Evolutionary conservation across 1,140 invertebrate species (phyloP).

Genomic region (Drosophila erecta): DNA sequence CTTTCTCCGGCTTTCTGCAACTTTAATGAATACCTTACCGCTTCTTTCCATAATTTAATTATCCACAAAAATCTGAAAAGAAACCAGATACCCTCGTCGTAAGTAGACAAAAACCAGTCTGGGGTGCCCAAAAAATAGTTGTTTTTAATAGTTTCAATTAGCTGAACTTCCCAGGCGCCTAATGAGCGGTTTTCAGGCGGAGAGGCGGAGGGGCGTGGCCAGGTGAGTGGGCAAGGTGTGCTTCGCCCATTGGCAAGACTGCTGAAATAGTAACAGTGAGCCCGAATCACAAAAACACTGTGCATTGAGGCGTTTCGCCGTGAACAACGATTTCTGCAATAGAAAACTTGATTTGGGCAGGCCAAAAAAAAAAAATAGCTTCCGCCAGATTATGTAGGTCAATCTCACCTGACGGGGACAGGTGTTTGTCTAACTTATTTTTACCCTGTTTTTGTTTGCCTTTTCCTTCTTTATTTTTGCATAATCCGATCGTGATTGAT

Average conservation of each 20-base stretch:
- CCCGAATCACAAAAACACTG: slow-evolving; percentile 13
- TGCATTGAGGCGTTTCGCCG: slow-evolving; percentile 51
- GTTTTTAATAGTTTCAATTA: slow-evolving; percentile 54
- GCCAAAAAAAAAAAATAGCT: slow-evolving; percentile 30
- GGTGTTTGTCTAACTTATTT: slow-evolving; percentile 46
- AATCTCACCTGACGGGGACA: slow-evolving; percentile 41
- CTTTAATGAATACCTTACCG: slow-evolving; percentile 5
- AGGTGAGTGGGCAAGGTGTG: slow-evolving; percentile 42
- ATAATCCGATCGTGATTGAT: slow-evolving; percentile 60
- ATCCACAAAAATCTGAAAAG: slow-evolving; percentile 6
- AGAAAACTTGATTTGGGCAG: slow-evolving; percentile 40
- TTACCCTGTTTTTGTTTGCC: slow-evolving; percentile 15
- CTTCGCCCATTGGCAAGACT: slow-evolving; percentile 48
- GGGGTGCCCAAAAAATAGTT: background rate
- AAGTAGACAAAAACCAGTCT: slow-evolving; percentile 10
- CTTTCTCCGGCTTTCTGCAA: slow-evolving; percentile 5
- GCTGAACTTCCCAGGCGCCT: slow-evolving; percentile 47
- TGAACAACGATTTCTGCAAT: slow-evolving; percentile 46
- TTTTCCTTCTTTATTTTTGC: slow-evolving; percentile 26
- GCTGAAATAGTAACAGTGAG: slow-evolving; percentile 46
- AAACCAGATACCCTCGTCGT: slow-evolving; percentile 6
- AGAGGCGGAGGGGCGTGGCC: slow-evolving; percentile 5
- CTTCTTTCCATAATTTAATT: slow-evolving; percentile 23
- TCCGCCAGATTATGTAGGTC: slow-evolving; percentile 39
- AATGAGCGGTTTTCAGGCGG: slow-evolving; percentile 23